Percentiles rank a stretch among this genome's conserved stretches.
Conservation (phyloP, 2,888 invertebrate species). For the Aphidius colemani region DNA sequence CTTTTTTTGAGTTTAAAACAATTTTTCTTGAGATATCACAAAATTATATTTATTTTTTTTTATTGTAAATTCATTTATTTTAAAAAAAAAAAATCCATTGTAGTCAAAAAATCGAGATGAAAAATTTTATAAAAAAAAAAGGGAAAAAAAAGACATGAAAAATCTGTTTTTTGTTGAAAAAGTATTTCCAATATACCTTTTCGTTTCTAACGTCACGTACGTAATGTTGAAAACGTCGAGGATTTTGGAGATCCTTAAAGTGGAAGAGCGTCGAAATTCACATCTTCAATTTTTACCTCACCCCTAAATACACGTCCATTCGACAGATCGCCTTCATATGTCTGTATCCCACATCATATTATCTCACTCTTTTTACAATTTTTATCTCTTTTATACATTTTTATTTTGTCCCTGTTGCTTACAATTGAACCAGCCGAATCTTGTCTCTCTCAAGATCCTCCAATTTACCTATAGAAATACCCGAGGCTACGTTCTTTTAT, state of each 20-base stretch:
- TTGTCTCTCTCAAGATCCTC: constrained; percentile 7
- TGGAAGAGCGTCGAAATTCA: constrained; percentile 38
- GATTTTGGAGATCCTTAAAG: constrained; percentile 28
- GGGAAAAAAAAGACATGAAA: constrained; percentile 2
- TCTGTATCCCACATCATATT: constrained; percentile 40
- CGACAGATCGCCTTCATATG: constrained; percentile 39
- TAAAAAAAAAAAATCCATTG: no score
- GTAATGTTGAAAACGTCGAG: constrained; percentile 12
- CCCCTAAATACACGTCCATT: constrained; percentile 23
- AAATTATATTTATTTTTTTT: no score
- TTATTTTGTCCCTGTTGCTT: background rate
- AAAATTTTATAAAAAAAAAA: background rate
- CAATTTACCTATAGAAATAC: constrained; percentile 23
- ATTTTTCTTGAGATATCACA: no score
- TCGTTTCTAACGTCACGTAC: constrained; percentile 15
- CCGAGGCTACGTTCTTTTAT: constrained; percentile 26
- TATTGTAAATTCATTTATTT: background rate
- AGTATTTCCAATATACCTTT: constrained; percentile 24
- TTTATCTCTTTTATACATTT: constrained; percentile 14
- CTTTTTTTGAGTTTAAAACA: no score
- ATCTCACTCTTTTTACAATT: constrained; percentile 34
- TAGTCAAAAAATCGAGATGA: no score
- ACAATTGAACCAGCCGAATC: background rate
- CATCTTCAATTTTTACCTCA: constrained; percentile 25
- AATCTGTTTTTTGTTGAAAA: constrained; percentile 14